A percentile compares a stretch with the other conserved stretches of the same genome.
Evolutionary conservation across 2,888 invertebrate species (phyloP).

Genomic region (Tuberolachnus salignus): DNA sequence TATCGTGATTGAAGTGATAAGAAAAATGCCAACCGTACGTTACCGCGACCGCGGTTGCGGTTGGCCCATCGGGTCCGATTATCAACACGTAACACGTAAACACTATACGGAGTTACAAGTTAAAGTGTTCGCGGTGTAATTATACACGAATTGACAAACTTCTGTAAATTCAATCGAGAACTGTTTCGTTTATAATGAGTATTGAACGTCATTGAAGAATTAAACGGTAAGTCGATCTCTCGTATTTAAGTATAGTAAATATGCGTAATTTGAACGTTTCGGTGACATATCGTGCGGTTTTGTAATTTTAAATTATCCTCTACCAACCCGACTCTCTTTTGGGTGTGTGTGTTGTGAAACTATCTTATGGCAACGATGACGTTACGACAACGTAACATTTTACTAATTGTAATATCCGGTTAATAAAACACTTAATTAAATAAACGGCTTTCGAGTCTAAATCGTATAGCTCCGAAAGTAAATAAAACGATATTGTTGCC

Average conservation of each 20-base stretch:
- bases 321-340: not conserved
- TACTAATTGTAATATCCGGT: not conserved
- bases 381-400: too few relatives aligned
- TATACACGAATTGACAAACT: not conserved
- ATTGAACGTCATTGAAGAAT: not conserved
- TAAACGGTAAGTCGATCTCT: slow-evolving; percentile 19
- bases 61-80: too few relatives aligned
- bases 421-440: slow-evolving; percentile 24
- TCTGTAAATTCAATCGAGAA: not conserved
- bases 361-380: too few relatives aligned
- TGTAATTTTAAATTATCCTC: not conserved
- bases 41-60: too few relatives aligned
- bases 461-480: too few relatives aligned
- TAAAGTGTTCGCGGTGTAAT: not conserved
- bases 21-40: too few relatives aligned
- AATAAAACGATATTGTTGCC: too few relatives aligned
- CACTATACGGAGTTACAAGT: too few relatives aligned
- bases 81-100: too few relatives aligned
- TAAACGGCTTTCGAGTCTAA: not conserved
- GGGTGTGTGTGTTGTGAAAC: slow-evolving; percentile 34
- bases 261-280: not conserved
- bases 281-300: not conserved
- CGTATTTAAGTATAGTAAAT: not conserved
- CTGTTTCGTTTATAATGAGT: not conserved
- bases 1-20: not conserved